Base-by-base conservation (phyloP, 2,888 invertebrate species). In the Diarsia mendica region DNA sequence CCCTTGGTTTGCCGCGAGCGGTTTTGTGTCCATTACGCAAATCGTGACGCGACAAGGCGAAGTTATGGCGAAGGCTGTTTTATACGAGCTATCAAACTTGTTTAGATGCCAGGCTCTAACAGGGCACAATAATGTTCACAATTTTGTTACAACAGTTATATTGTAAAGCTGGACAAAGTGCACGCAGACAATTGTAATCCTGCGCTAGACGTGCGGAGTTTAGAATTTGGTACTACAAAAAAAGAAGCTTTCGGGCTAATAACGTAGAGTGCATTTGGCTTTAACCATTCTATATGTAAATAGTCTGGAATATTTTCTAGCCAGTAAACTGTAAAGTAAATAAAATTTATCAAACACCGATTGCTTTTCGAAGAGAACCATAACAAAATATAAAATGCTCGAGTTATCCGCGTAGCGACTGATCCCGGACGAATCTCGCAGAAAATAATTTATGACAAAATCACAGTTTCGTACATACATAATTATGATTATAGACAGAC, bases 1-100 rank as follows among this genome's bases (percentile, higher is more conserved):
- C 83, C 85, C 83, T 82, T 77, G 80, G 83, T 82, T 68, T 82
- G 87, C 88, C 85, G 83, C 85, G 75, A 87, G 88, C 89, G 85
- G 76, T 87, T 86, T 85, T 82, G 85, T 85, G 87, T 82, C 85
- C 86, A 88, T 89, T 90, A 89, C 86, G 87, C 86, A 87, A 89
- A 89, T 90, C 90, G 88, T 91, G 89, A 89, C 88, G 84, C 83
- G 87, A 88, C 88, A 89, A 87, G 84, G 77, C 85, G 80, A 84
- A 84, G 82, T 85, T 87, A 85, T 85, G 77, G 85, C 82, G 81
- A 85, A 87, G 83, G 84, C 75, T 86, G 76, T 83, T 82, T 80
- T 82, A 79, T 84, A 82, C 80, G 64, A 87, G 82, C 74, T 68
- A 83, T 78, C 77, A 85, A 87, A 85, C 87, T 85, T 79, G 85